These are phyloP conservation scores for Onychostruthus taczanowskii DNA, from an alignment of 2,113 vertebrate species.

Conservation along the genomic window DNA sequence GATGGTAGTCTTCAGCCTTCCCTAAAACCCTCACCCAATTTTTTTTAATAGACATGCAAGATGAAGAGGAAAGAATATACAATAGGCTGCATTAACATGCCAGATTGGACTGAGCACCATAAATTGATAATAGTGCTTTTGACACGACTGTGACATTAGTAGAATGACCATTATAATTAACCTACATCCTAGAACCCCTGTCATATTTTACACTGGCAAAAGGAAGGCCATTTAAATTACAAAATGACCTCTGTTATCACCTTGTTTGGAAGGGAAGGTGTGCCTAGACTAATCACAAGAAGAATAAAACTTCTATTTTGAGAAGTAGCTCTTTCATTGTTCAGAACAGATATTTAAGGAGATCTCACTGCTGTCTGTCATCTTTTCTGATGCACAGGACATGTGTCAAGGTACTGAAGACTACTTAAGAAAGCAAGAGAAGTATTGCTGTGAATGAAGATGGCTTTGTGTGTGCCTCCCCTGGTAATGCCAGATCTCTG, in stretches of 20 bases:
- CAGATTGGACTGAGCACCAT: conserved; percentile 27
- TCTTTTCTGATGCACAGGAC: neutral
- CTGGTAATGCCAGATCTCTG: neutral
- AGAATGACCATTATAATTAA: conserved; percentile 64
- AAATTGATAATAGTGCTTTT: conserved; percentile 43
- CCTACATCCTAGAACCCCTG: conserved; percentile 36
- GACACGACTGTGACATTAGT: conserved; percentile 42
- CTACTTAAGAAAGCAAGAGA: neutral
- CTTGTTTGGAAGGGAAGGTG: conserved; percentile 47
- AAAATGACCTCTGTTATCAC: conserved; percentile 43
- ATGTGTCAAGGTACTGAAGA: neutral
- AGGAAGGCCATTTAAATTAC: conserved; percentile 26
- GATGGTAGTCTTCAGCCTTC: conserved; percentile 46
- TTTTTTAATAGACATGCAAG: conserved; percentile 34
- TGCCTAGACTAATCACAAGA: conserved; percentile 1
- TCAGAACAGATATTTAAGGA: neutral
- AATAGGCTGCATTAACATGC: conserved; percentile 48
- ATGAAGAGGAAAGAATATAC: neutral
- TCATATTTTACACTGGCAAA: conserved; percentile 45
- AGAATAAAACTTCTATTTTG: conserved; percentile 2
- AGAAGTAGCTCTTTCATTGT: neutral
- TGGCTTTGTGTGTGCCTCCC: neutral
- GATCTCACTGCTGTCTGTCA: conserved; percentile 11
- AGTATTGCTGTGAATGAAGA: neutral
- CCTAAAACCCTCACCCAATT: conserved; percentile 3